A percentile compares a stretch with the other conserved stretches of the same genome.
phyloP scores from a whole-genome alignment of 2,113 vertebrate genomes.

The Labeo catla region DNA sequence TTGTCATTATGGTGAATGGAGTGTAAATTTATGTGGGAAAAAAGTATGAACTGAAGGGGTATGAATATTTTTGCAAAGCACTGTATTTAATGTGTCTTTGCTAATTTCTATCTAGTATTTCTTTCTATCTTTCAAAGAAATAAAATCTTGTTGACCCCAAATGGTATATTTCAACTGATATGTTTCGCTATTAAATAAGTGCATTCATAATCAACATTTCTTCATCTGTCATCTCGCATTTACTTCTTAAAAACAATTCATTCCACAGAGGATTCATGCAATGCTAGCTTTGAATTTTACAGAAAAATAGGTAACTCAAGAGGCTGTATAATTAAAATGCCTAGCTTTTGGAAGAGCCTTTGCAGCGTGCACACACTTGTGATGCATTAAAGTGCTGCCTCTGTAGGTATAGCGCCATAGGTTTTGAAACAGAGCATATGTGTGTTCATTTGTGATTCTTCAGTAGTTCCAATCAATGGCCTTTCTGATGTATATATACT shows the following conservation, averaged over 20 bases:
- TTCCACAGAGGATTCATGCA: neutral
- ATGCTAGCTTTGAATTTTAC: neutral
- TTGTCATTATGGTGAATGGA: too few relatives aligned
- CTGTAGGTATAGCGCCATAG: neutral
- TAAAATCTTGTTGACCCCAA: too few relatives aligned
- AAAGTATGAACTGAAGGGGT: too few relatives aligned
- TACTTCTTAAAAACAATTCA: neutral
- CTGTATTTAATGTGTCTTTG: too few relatives aligned
- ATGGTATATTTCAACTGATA: neutral
- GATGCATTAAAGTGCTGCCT: neutral
- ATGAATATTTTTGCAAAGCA: too few relatives aligned
- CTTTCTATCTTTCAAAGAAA: too few relatives aligned
- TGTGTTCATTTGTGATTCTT: constrained; percentile 6
- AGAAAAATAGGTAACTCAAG: neutral
- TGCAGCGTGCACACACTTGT: neutral
- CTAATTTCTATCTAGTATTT: too few relatives aligned
- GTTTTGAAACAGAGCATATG: neutral
- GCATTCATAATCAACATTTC: neutral
- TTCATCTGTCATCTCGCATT: neutral
- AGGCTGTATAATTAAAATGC: neutral
- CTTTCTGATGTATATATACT: neutral
- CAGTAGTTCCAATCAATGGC: neutral
- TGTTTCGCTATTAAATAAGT: neutral
- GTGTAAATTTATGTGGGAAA: too few relatives aligned
- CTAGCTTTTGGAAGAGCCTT: neutral